Evolutionary conservation across 2,888 invertebrate genomes (phyloP).

Genomic region (Leucophora obtusa): DNA sequence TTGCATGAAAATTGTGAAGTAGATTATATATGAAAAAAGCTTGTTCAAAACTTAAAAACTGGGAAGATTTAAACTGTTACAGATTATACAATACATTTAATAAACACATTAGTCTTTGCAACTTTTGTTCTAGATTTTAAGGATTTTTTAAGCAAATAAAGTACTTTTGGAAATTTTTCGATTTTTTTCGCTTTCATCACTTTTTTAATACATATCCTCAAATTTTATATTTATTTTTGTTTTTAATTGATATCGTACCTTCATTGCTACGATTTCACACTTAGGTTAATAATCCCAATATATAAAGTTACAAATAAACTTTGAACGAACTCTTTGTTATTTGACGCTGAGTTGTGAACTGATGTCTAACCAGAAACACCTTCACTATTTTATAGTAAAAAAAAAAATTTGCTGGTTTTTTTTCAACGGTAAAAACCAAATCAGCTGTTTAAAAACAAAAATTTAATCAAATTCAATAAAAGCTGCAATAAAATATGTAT

Average conservation of each 20-base stretch:
- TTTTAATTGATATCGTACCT: conserved; percentile 68
- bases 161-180: no score
- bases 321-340: conserved; percentile 70
- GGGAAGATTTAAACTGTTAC: no score
- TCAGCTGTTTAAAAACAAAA: conserved; percentile 38
- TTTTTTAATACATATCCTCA: background rate
- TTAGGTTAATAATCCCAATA: conserved; percentile 73
- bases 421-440: conserved; percentile 4
- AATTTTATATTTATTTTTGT: background rate
- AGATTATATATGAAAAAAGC: no score
- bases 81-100: no score
- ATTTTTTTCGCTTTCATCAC: background rate
- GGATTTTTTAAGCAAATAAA: no score
- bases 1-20: no score
- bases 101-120: no score
- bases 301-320: conserved; percentile 64
- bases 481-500: conserved; percentile 22
- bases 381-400: conserved; percentile 73
- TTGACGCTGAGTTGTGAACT: conserved; percentile 71
- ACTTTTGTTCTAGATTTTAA: no score
- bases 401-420: background rate
- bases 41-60: no score
- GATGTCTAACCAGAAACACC: conserved; percentile 67
- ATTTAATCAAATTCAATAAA: conserved; percentile 3
- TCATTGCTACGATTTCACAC: conserved; percentile 76